phyloP scores from a whole-genome alignment of 1,140 invertebrate genomes.

The Brachionus manjavacas region DNA sequence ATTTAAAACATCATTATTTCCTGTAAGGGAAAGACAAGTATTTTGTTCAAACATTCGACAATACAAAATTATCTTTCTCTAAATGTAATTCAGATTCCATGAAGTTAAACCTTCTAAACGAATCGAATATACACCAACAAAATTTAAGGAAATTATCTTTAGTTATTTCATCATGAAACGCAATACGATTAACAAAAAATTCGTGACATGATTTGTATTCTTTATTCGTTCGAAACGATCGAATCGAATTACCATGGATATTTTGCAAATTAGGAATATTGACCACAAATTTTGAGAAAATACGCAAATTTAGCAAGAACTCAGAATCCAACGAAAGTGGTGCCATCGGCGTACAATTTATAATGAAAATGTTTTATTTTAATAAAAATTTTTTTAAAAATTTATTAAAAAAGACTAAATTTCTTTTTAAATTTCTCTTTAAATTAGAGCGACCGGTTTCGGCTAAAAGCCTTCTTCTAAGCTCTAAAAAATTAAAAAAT shows the following conservation, averaged over 20 bases:
- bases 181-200: background rate
- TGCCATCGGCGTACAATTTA: too few species aligned
- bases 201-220: background rate
- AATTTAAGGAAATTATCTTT: background rate
- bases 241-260: background rate
- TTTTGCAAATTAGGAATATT: too few species aligned
- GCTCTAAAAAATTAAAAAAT: too few species aligned
- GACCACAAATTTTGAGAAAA: too few species aligned
- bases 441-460: too few species aligned
- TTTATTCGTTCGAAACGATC: background rate
- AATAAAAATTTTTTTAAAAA: too few species aligned
- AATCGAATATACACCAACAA: background rate
- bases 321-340: too few species aligned
- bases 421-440: too few species aligned
- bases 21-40: background rate
- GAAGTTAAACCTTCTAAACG: background rate
- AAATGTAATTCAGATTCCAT: background rate
- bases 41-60: background rate
- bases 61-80: conserved; percentile 9
- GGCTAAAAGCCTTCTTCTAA: too few species aligned
- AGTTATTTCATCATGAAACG: background rate
- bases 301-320: too few species aligned
- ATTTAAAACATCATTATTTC: background rate
- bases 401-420: too few species aligned
- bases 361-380: too few species aligned